Conservation (phyloP, 2,113 vertebrate species). For the Romanogobio albipinnatus region DNA sequence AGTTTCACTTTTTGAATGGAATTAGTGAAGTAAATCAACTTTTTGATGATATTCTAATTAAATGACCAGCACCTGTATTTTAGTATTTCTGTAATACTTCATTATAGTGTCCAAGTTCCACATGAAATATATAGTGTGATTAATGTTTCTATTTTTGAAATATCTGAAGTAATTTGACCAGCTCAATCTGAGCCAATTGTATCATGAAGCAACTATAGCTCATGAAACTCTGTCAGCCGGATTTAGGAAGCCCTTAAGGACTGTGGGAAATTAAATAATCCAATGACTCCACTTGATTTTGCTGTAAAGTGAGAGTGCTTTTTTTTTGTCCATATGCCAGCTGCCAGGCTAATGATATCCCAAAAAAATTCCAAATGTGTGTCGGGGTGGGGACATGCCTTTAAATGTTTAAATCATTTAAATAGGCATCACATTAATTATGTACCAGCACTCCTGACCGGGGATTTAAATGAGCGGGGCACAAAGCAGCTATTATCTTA, state of each 20-base stretch:
- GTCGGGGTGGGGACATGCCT: conserved; percentile 35
- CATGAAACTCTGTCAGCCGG: neutral
- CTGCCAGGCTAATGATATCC: conserved; percentile 48
- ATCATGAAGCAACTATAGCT: neutral
- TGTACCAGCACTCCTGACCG: conserved; percentile 45
- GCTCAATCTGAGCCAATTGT: neutral
- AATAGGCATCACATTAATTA: conserved; percentile 56
- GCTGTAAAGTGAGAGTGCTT: neutral
- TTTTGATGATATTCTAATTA: no score
- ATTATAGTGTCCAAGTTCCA: neutral
- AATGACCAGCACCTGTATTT: no score
- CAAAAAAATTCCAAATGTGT: conserved; percentile 23
- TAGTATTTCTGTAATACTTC: neutral
- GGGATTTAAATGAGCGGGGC: conserved; percentile 41
- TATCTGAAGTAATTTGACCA: neutral
- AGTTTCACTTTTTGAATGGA: no score
- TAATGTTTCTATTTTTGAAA: neutral
- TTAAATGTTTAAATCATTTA: conserved; percentile 60
- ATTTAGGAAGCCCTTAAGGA: conserved; percentile 15
- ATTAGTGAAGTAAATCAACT: no score
- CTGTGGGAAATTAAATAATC: conserved; percentile 14
- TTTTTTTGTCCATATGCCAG: conserved; percentile 33
- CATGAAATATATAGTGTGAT: neutral
- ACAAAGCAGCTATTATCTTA: conserved; percentile 42
- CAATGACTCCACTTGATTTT: conserved; percentile 21